Conservation (phyloP, 2,888 invertebrate genomes). For the Hirudinaria manillensis region DNA sequence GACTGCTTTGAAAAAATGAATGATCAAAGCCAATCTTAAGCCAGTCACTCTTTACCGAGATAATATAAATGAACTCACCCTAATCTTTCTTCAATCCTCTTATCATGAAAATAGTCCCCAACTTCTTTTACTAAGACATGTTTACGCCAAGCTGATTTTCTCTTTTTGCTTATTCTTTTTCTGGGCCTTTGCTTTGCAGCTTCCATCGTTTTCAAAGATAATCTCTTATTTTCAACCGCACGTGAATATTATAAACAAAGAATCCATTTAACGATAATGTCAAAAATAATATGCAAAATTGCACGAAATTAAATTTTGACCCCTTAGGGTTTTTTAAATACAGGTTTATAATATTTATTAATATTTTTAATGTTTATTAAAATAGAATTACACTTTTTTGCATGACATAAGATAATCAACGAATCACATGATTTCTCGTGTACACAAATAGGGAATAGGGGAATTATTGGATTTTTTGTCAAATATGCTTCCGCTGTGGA, state of each 20-base stretch:
- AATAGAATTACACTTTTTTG: not conserved
- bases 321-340: not conserved
- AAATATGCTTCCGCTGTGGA: no score
- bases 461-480: no score
- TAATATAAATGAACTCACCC: not conserved
- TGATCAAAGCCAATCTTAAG: no score
- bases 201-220: not conserved
- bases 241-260: not conserved
- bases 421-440: no score
- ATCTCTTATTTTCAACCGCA: not conserved
- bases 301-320: not conserved
- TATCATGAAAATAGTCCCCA: slow-evolving; percentile 16
- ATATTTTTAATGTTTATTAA: not conserved
- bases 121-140: slow-evolving; percentile 16
- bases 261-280: not conserved
- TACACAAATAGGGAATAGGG: no score
- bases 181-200: not conserved
- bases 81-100: slow-evolving; percentile 22
- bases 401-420: not conserved
- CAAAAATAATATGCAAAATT: not conserved
- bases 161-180: slow-evolving; percentile 25
- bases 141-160: slow-evolving; percentile 27
- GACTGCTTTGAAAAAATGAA: no score
- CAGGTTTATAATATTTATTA: not conserved
- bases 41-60: no score